Evolutionary conservation across 1,140 invertebrate species (phyloP), one percentile per base, ranked within the genome.

Genomic region (Procambarus virginalis): DNA sequence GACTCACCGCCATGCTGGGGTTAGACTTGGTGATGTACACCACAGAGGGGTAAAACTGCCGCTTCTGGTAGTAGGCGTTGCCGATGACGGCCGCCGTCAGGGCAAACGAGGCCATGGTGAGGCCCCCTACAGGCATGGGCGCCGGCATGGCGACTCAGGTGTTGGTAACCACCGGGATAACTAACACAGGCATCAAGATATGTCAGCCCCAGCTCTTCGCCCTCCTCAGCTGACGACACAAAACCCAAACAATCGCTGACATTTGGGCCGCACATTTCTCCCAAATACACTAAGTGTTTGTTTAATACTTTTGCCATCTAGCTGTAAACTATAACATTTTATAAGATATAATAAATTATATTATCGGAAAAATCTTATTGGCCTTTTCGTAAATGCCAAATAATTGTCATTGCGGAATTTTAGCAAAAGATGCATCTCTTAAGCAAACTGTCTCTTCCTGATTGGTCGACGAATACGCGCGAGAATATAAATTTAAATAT

Each of bases 11-110:
- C 98, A 99, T 99, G 94, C 98, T 98, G 92, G 98, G 97, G 95
- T 99, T 99, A 20, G 98, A 99, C 95, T 99, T 99, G 91, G 99
- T 99, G 93, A 99, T 97, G 94, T 99, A 99, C 89, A 99, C 99
- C 92, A 99, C 98, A 51, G 98, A 98, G 48, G 99, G 99, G 95
- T 99, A 99, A 95, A 99, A 99, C 94, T 99, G 99, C 95, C 99
- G 98, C 95, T 99, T 99, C 93, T 99, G 98, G 94, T 98, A 98
- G 95, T 98, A 99, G 91, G 99, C 99, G 96, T 99, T 99, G 93
- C 97, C 97, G 93, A 99, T 96, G 89, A 99, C 98, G 93, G 96
- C 95, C 92, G 96, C 96, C 86, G 99, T 99, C 91, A 98, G 94
- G n/a, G 93, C 92, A 80, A 95, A 93, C 91, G 95, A 95, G n/a